Evolutionary conservation across 2,797 vertebrate species (phyloP).

Genomic region (Paedocypris micromegethes): DNA sequence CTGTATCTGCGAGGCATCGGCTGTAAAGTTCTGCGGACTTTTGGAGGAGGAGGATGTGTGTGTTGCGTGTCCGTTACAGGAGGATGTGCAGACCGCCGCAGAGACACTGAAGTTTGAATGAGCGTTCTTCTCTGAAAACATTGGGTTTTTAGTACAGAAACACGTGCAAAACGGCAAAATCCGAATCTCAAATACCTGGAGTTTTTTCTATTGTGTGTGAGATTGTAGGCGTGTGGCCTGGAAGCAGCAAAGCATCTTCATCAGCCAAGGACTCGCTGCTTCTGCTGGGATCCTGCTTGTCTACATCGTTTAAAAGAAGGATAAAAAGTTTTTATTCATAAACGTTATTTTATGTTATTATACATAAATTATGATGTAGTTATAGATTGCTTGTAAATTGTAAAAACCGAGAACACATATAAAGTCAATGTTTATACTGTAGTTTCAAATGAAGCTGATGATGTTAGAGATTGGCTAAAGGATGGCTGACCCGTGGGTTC

Average conservation of each 20-base stretch:
- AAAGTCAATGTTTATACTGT: no score
- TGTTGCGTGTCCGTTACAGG: conserved; percentile 49
- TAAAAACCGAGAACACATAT: no score
- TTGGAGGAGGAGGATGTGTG: conserved; percentile 52
- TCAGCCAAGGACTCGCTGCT: conserved; percentile 51
- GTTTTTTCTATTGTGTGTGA: conserved; percentile 45
- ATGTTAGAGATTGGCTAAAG: no score
- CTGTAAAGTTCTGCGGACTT: conserved; percentile 60
- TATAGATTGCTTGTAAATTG: no score
- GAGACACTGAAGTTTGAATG: conserved; percentile 31
- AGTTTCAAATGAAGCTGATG: no score
- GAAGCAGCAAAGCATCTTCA: conserved; percentile 53
- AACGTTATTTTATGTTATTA: no score
- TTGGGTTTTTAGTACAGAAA: no score
- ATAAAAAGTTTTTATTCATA: no score
- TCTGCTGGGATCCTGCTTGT: conserved; percentile 38
- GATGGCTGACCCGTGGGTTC: conserved; percentile 37
- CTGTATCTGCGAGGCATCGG: conserved; percentile 63
- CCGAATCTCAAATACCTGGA: conserved; percentile 26
- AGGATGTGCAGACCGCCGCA: conserved; percentile 51
- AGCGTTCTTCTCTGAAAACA: no score
- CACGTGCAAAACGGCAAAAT: no score
- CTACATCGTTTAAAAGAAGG: no score
- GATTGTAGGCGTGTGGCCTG: conserved; percentile 32
- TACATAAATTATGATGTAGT: no score